These are phyloP conservation scores for Hemicordylus capensis DNA, from an alignment of 2,113 vertebrate genomes.

Conservation along the genomic window DNA sequence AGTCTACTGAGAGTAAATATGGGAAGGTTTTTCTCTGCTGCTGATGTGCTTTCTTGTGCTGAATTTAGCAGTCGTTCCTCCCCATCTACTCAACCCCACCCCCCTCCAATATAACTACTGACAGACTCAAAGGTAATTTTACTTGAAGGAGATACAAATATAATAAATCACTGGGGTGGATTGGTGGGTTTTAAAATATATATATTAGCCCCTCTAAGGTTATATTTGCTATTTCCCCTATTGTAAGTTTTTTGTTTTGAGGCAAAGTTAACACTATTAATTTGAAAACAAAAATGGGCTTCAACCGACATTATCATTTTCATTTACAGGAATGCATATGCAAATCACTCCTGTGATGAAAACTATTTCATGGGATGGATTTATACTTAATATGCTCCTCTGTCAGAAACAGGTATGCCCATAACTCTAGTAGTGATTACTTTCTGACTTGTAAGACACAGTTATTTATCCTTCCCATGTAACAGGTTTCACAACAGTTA, in stretches of 20 bases:
- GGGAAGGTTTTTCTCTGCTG: conserved; percentile 69
- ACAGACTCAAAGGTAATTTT: conserved; percentile 35
- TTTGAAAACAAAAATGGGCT: neutral
- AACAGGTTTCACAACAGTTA: neutral
- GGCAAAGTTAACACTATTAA: neutral
- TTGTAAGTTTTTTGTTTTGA: neutral
- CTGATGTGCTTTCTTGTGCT: conserved; percentile 43
- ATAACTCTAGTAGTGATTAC: neutral
- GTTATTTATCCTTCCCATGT: neutral
- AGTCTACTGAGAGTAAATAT: conserved; percentile 86
- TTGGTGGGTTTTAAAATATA: neutral
- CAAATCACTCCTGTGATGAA: conserved; percentile 1
- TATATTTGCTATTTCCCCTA: neutral
- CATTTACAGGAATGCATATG: neutral
- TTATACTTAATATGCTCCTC: neutral
- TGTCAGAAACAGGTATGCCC: neutral
- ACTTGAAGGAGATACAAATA: conserved; percentile 27
- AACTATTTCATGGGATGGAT: neutral
- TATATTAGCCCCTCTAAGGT: neutral
- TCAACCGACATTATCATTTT: neutral
- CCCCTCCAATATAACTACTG: conserved; percentile 7
- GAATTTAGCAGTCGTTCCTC: conserved; percentile 42
- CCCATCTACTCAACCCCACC: neutral
- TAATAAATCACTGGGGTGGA: neutral
- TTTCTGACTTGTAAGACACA: neutral